phyloP scores from a whole-genome alignment of 2,797 vertebrate genomes.

The Streptopelia turtur region DNA sequence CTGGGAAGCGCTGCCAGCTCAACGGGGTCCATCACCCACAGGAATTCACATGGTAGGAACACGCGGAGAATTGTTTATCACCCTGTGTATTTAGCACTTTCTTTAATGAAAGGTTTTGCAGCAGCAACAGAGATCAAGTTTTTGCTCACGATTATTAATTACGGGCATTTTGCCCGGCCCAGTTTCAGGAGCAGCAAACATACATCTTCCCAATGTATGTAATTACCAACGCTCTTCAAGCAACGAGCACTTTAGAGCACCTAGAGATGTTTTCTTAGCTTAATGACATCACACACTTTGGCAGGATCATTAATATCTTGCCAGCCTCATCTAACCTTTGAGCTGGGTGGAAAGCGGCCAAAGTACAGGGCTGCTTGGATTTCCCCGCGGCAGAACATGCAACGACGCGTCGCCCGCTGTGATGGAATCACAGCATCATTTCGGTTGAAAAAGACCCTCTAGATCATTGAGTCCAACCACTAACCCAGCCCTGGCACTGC shows the following conservation, averaged over 20 bases:
- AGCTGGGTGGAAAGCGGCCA: conserved; percentile 51
- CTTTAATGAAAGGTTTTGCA: background rate
- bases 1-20: background rate
- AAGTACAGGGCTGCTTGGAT: background rate
- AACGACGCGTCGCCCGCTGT: background rate
- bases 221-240: background rate
- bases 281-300: background rate
- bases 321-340: conserved; percentile 63
- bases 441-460: too few relatives aligned
- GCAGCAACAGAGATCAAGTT: background rate
- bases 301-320: background rate
- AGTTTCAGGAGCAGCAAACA: background rate
- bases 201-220: background rate
- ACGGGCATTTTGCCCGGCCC: background rate
- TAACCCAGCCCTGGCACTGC: too few relatives aligned
- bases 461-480: too few relatives aligned
- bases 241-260: background rate
- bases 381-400: background rate
- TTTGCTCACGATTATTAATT: background rate
- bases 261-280: background rate
- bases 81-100: background rate
- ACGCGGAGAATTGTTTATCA: background rate
- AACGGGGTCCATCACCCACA: background rate
- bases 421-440: too few relatives aligned
- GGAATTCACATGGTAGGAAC: background rate